Evolutionary conservation across 2,797 vertebrate species (phyloP), one percentile per base, ranked within the genome.

Genomic region (Oreochromis grahami): DNA sequence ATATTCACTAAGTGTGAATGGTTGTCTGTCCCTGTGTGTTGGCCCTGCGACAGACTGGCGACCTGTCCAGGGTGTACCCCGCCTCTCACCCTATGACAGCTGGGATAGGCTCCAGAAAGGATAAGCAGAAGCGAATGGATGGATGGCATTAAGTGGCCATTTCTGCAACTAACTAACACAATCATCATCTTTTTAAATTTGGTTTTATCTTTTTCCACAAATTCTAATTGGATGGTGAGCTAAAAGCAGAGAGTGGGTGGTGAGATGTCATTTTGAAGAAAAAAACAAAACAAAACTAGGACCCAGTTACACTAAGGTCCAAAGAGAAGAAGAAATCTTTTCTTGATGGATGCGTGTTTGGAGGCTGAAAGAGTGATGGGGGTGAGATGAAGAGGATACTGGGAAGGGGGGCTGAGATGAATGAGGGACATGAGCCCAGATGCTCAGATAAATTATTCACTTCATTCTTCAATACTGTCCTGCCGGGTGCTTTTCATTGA

Each of bases 391-490:
- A 84, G 86, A 88, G 80, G 50, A 58, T 12, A 14, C 14, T 15
- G 24, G 26, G 38, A 12, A 19, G 52, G 32, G 82, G 15, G 60
- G 15, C 11, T 63, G 76, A 86, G 84, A 86, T 90, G 86, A 91
- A 90, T 86, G 80, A 88, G 76, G 82, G 89, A 85, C 91, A 91
- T 45, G 76, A 79, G 81, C 86, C 91, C 94, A 96, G 94, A 94
- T 95, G 95, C 93, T 95, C 83, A 86, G 87, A 95, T 96, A 88
- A 95, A 95, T 95, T 92, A 96, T 96, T 96, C 90, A 96, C 89
- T 88, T 86, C 78, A 84, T 92, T 95, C 92, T 94, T 93, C 91
- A 92, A 84, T 78, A 53, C 83, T 65, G 85, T 81, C 74, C 84
- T 83, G 81, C 89, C 90, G 90, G 90, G 88, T 92, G 89, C 84